Conservation (phyloP, 2,888 invertebrate genomes). For the Scotopteryx bipunctaria region DNA sequence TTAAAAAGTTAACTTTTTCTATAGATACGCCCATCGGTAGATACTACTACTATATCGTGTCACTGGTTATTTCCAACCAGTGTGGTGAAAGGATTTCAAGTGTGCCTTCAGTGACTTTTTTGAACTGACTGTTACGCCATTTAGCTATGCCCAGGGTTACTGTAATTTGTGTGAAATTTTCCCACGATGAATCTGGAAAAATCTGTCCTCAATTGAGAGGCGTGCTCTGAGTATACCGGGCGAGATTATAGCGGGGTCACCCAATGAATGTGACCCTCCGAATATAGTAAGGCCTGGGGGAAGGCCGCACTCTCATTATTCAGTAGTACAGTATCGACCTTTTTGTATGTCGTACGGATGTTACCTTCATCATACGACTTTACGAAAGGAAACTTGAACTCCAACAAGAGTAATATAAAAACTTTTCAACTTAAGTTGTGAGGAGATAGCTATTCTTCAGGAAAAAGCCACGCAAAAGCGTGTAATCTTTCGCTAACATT, state of each 20-base stretch:
- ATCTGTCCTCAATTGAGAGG: constrained; percentile 62
- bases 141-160: constrained; percentile 1
- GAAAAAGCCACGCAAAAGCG: too few species aligned
- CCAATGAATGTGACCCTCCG: constrained; percentile 45
- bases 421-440: too few species aligned
- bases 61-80: too few species aligned
- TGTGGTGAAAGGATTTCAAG: too few species aligned
- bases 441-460: too few species aligned
- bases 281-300: constrained; percentile 10
- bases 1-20: too few species aligned
- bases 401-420: too few species aligned
- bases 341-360: not conserved
- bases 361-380: not conserved
- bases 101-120: too few species aligned
- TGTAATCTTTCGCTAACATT: too few species aligned
- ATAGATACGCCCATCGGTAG: too few species aligned
- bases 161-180: constrained; percentile 49
- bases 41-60: too few species aligned
- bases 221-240: constrained; percentile 55
- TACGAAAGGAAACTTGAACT: too few species aligned
- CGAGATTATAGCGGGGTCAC: constrained; percentile 54
- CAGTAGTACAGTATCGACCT: not conserved
- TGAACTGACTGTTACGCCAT: constrained; percentile 1
- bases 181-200: constrained; percentile 51
- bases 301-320: constrained; percentile 4